Conservation (phyloP, 2,888 invertebrate species). For the Lepidochrysops patricia region DNA sequence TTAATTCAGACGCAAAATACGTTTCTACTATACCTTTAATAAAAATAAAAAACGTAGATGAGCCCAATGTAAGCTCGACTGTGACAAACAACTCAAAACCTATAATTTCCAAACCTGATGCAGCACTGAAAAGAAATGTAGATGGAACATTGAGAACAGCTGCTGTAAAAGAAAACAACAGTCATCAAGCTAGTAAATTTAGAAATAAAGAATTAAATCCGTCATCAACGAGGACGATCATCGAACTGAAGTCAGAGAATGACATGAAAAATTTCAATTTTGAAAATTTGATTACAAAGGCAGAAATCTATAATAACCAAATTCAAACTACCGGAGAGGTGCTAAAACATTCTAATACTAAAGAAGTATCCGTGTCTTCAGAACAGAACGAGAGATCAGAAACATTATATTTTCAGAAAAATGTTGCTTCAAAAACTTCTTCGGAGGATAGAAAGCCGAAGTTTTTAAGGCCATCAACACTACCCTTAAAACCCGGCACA, state of each 20-base stretch:
- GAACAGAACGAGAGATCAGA: constrained; percentile 59
- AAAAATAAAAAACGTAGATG: constrained; percentile 58
- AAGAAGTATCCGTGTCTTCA: constrained; percentile 37
- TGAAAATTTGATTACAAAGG: constrained; percentile 68
- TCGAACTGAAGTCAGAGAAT: constrained; percentile 43
- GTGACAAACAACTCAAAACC: constrained; percentile 40
- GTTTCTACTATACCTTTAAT: constrained; percentile 48
- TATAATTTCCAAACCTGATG: constrained; percentile 39
- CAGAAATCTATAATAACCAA: constrained; percentile 66
- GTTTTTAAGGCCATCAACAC: constrained; percentile 86
- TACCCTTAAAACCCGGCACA: constrained; percentile 88
- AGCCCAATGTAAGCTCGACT: constrained; percentile 27
- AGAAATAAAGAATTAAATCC: constrained; percentile 40
- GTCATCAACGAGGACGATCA: constrained; percentile 33
- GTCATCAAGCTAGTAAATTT: constrained; percentile 36
- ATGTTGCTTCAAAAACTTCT: constrained; percentile 36
- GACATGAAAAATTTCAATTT: constrained; percentile 64
- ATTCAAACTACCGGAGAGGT: constrained; percentile 58
- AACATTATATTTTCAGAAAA: constrained; percentile 67
- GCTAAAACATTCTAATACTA: constrained; percentile 51
- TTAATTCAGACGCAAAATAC: constrained; percentile 37
- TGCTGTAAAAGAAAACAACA: constrained; percentile 48
- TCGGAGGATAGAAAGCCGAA: constrained; percentile 73
- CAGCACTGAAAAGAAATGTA: constrained; percentile 44
- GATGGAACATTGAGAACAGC: constrained; percentile 50